Conservation (phyloP, 2,113 vertebrate genomes). For the Pogona vitticeps region DNA sequence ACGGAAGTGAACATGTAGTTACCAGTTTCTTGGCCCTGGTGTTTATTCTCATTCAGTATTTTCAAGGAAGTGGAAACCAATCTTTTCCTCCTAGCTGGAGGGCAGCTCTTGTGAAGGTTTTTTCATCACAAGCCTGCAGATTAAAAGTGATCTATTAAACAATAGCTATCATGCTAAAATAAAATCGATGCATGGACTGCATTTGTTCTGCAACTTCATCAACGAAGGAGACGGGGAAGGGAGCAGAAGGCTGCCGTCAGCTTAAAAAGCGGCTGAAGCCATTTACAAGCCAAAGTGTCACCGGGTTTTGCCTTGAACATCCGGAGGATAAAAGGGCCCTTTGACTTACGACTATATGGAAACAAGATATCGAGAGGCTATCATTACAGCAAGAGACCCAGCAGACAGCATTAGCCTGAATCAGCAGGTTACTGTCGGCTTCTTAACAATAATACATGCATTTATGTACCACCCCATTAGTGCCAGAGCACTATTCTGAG, state of each 20-base stretch:
- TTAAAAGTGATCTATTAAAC: background rate
- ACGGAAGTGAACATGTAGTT: background rate
- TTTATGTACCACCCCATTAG: too few relatives aligned
- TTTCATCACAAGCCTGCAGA: background rate
- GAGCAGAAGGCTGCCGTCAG: background rate
- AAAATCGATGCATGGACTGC: background rate
- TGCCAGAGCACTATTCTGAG: too few relatives aligned
- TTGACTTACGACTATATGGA: conserved; percentile 25
- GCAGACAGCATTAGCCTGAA: background rate
- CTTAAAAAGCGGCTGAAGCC: background rate
- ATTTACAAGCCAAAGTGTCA: background rate
- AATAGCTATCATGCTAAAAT: background rate
- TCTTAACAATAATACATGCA: background rate
- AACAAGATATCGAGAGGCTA: background rate
- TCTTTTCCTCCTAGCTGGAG: too few relatives aligned
- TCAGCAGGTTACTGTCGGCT: background rate
- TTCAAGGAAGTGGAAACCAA: background rate
- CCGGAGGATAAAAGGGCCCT: background rate
- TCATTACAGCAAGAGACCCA: background rate
- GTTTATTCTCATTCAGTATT: background rate
- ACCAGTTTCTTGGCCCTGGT: background rate
- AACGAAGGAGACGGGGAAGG: background rate
- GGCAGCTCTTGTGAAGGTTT: background rate
- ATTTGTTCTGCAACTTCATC: conserved; percentile 10
- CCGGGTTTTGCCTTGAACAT: background rate